Evolutionary conservation across 2,888 invertebrate genomes (phyloP), one percentile per base, ranked within the genome.

Genomic region (Lamproptera curius): DNA sequence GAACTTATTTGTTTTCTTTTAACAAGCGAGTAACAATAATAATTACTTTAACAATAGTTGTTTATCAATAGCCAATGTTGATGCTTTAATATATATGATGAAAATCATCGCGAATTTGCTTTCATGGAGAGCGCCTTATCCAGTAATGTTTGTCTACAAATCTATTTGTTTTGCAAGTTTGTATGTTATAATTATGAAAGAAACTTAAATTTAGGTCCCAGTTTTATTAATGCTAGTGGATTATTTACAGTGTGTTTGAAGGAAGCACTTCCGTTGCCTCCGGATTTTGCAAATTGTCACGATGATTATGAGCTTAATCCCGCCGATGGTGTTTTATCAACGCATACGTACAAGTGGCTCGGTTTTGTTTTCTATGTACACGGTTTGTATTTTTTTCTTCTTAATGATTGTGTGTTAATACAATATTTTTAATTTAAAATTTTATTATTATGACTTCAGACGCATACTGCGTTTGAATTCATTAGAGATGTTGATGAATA

Each of bases 361-460:
- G 84, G 74, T 4, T 81, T 84, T 46, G 63, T 71, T 2, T 78
- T 82, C 52, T 83, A 82, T 46, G 61, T 69, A 15, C 83, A 85
- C 44, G 76, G 84, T 82, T 42, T 54, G 70, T 58, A 44, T 6
- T 15, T 20, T 20, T 20, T 20, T 5, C 6, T 20, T n/a, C n/a
- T n/a, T n/a, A n/a, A n/a, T n/a, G n/a, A n/a, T n/a, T n/a, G n/a
- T n/a, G n/a, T n/a, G n/a, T n/a, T n/a, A n/a, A n/a, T n/a, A n/a
- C n/a, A n/a, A n/a, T n/a, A n/a, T n/a, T n/a, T n/a, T n/a, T n/a
- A n/a, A n/a, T n/a, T n/a, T n/a, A n/a, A n/a, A n/a, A n/a, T n/a
- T n/a, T n/a, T n/a, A n/a, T n/a, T n/a, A n/a, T n/a, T n/a, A n/a
- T n/a, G n/a, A n/a, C n/a, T n/a, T n/a, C n/a, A n/a, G n/a, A n/a